phyloP scores from a whole-genome alignment of 2,113 vertebrate genomes.

The Apaloderma vittatum region DNA sequence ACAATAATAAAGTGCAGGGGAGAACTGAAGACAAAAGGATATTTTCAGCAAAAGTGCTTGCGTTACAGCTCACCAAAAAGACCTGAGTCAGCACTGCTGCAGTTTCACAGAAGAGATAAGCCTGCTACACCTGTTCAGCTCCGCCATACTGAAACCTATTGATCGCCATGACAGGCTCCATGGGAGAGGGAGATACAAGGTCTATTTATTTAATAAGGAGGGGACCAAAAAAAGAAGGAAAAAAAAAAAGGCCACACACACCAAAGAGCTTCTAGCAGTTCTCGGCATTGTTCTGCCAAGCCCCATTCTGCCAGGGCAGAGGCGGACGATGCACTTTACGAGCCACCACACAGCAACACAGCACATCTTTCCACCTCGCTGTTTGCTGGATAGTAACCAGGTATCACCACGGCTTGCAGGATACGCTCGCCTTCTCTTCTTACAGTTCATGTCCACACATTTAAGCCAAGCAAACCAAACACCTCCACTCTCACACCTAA shows the following conservation, averaged over 20 bases:
- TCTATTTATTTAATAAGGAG: conserved; percentile 34
- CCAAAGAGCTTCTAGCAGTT: not conserved
- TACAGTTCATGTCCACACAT: not conserved
- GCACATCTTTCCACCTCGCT: not conserved
- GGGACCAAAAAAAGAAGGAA: not conserved
- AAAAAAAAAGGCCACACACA: not conserved
- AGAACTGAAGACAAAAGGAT: conserved; percentile 50
- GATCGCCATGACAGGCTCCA: not conserved
- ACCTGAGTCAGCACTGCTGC: conserved; percentile 36
- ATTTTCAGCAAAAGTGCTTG: conserved; percentile 39
- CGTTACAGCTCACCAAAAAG: conserved; percentile 30
- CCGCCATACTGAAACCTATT: conserved; percentile 5
- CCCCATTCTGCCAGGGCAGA: not conserved
- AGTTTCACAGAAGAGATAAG: conserved; percentile 34
- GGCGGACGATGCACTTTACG: not conserved
- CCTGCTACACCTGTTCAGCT: conserved; percentile 24
- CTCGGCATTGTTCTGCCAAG: not conserved
- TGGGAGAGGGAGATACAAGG: not conserved
- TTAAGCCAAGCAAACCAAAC: conserved; percentile 24
- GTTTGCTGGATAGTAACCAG: conserved; percentile 12
- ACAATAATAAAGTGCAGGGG: conserved; percentile 47
- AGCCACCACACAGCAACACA: not conserved
- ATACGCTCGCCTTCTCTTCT: conserved; percentile 24
- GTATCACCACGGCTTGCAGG: conserved; percentile 19
- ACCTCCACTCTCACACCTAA: not conserved